Evolutionary conservation across 1,140 invertebrate genomes (phyloP), one percentile per base, ranked within the genome.

Genomic region (Aphaenogaster ashmeadi): DNA sequence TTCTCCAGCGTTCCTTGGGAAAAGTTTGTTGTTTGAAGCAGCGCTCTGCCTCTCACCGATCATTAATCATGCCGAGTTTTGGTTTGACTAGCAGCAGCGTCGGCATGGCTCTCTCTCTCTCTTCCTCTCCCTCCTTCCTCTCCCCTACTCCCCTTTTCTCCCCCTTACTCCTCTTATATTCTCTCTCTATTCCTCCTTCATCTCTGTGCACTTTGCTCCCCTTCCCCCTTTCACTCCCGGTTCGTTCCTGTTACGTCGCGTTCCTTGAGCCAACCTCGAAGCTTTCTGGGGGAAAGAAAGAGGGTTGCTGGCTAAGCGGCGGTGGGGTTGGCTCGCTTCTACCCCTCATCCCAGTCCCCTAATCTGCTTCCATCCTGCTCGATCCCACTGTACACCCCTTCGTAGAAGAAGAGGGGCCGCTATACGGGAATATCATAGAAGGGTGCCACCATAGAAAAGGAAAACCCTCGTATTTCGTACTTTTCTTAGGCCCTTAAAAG

Each of bases 21-120:
- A 96, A 96, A 96, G 96, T 96, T 96, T 96, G 96, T 96, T 96
- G 96, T 96, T 96, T 96, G 96, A 96, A 96, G 96, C 96, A 95
- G 95, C 94, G 91, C 93, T 93, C 91, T 93, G 92, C 90, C 92
- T 92, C 93, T 94, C 94, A 94, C 95, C 95, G 94, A 96, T 95
- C 96, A 96, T 96, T 96, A 96, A 96, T 96, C 96, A 96, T 96
- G 95, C 94, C 94, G 95, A 96, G 96, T 96, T 96, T 96, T 96
- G 95, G 96, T 96, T 96, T 96, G 96, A 96, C 96, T 96, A 96
- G 96, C 95, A 93, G 96, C 89, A 91, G 93, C 91, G 90, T 92
- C 91, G 92, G 89, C 87, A 87, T 85, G 77, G 89, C 91, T 94
- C 95, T 94, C 93, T 94, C 93, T 93, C 93, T 91, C 84, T 78